Percentiles rank a stretch among this genome's conserved stretches.
Evolutionary conservation across 2,888 invertebrate species (phyloP).

Genomic region (Copidosoma aretas): DNA sequence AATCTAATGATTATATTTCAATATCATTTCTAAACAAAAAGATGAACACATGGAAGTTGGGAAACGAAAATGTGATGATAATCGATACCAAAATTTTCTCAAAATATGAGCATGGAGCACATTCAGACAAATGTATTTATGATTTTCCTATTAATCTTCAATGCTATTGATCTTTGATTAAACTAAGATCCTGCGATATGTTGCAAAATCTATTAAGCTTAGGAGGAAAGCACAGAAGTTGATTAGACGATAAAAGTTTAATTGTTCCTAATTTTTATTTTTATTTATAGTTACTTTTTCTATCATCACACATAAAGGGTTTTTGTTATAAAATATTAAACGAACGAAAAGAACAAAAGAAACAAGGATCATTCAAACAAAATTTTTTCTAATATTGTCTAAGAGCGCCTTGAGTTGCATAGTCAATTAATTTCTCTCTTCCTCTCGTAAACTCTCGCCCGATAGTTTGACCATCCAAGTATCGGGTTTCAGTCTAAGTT

Average conservation of each 20-base stretch:
- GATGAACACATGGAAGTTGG: constrained; percentile 32
- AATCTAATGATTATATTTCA: constrained; percentile 14
- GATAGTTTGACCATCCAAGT: constrained; percentile 34
- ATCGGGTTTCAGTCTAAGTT: constrained; percentile 53
- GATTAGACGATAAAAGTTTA: constrained; percentile 48
- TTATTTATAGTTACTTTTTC: constrained; percentile 20
- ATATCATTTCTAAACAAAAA: constrained; percentile 28
- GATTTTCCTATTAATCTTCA: constrained; percentile 27
- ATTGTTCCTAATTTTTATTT: constrained; percentile 21
- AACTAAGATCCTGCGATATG: constrained; percentile 51
- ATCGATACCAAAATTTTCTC: constrained; percentile 29
- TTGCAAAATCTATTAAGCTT: constrained; percentile 54
- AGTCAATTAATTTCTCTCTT: constrained; percentile 35
- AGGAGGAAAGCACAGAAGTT: constrained; percentile 40
- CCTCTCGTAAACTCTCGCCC: constrained; percentile 33
- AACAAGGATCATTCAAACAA: constrained; percentile 22
- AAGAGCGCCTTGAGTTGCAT: constrained; percentile 46
- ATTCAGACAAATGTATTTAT: constrained; percentile 17
- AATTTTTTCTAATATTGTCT: constrained; percentile 56
- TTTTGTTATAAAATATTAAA: constrained; percentile 28
- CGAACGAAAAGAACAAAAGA: constrained; percentile 27
- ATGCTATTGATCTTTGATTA: constrained; percentile 29
- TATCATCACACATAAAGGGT: constrained; percentile 27
- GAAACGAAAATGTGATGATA: constrained; percentile 10
- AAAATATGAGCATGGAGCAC: constrained; percentile 25